These are phyloP conservation scores for Pagrus major DNA, from an alignment of 2,113 vertebrate species.

Conservation along the genomic window DNA sequence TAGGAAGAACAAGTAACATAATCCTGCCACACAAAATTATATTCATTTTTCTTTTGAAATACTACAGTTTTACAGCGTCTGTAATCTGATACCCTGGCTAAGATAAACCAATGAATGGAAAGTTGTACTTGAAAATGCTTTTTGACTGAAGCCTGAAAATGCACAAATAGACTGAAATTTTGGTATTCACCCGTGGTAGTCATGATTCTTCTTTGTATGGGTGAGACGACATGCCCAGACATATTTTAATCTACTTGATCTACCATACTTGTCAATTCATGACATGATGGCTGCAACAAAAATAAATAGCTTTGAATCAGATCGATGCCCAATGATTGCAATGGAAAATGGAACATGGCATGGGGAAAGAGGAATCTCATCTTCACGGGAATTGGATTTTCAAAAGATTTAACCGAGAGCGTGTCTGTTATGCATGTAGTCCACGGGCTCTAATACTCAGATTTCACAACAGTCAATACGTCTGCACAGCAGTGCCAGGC, in stretches of 20 bases:
- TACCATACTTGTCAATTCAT: conserved; percentile 68
- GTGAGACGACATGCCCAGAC: conserved; percentile 17
- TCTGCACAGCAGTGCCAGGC: conserved; percentile 5
- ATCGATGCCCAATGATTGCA: conserved; percentile 77
- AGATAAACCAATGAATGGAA: conserved; percentile 8
- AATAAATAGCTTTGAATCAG: conserved; percentile 79
- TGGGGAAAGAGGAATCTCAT: conserved; percentile 72
- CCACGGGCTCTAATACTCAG: conserved; percentile 31
- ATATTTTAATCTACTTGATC: conserved; percentile 65
- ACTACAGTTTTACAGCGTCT: neutral
- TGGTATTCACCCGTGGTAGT: neutral
- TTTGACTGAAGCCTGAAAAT: neutral
- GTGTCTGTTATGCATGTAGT: conserved; percentile 59
- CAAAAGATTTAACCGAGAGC: conserved; percentile 71
- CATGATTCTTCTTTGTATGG: conserved; percentile 25
- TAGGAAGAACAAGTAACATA: neutral
- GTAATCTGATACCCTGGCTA: neutral
- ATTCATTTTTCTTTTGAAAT: neutral
- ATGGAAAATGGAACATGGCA: conserved; percentile 73
- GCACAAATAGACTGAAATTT: neutral
- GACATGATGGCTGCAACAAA: conserved; percentile 66
- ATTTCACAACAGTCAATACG: conserved; percentile 61
- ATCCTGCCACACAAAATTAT: neutral
- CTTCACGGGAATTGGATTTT: conserved; percentile 80
- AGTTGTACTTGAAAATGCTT: neutral